These are phyloP conservation scores for Urocyon cinereoargenteus DNA, from an alignment of 2,797 vertebrate species.

Conservation along the genomic window DNA sequence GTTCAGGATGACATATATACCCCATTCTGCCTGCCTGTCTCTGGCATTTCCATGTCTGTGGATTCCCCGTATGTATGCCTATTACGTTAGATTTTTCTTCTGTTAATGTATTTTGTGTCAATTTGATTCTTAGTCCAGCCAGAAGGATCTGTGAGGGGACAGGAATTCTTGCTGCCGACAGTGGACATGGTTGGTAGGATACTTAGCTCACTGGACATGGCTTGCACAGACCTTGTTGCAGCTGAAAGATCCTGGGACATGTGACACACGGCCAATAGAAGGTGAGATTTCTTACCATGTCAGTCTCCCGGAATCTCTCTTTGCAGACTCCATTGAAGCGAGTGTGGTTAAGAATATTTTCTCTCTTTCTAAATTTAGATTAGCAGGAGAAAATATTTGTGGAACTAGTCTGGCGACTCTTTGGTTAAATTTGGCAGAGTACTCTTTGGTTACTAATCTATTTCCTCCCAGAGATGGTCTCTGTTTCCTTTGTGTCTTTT, in stretches of 20 bases:
- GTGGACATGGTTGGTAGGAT: background rate
- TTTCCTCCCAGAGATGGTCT: background rate
- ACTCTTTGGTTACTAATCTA: background rate
- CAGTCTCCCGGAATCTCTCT: background rate
- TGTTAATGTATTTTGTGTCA: background rate
- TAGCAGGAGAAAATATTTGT: background rate
- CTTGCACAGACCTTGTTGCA: background rate
- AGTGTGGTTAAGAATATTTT: background rate
- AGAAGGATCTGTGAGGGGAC: background rate
- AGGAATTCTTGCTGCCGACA: background rate
- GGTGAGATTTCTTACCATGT: background rate
- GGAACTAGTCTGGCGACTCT: background rate
- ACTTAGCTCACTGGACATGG: background rate
- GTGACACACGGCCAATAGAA: background rate
- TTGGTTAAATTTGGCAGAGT: background rate
- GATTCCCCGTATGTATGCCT: background rate
- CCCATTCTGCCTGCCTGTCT: background rate
- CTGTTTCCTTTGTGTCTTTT: background rate
- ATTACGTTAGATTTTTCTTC: background rate
- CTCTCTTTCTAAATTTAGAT: background rate
- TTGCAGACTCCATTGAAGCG: fast-evolving
- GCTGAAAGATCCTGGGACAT: background rate
- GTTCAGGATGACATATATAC: background rate
- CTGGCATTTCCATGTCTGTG: background rate
- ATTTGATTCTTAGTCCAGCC: background rate